Conservation (phyloP, 2,797 vertebrate species). For the Paguma larvata region DNA sequence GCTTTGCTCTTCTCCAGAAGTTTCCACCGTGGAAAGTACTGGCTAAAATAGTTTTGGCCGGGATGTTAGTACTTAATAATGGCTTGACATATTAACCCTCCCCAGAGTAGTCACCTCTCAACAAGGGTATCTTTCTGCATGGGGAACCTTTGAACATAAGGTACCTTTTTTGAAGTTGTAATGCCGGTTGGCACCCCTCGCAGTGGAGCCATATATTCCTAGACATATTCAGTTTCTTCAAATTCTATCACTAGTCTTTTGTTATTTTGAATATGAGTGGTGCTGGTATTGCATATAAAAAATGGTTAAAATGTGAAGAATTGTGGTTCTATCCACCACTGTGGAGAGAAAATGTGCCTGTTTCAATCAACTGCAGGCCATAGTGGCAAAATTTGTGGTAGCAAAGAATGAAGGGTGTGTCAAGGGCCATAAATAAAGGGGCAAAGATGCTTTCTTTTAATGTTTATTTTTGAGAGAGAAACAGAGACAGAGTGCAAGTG, state of each 20-base stretch:
- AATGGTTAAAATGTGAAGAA: background rate
- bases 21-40: background rate
- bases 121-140: background rate
- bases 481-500: too few relatives aligned
- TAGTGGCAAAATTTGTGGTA: background rate
- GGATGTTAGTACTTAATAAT: background rate
- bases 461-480: too few relatives aligned
- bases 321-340: background rate
- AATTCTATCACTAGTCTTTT: background rate
- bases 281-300: background rate
- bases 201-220: background rate
- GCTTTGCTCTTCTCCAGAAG: background rate
- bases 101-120: background rate
- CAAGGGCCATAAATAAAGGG: background rate
- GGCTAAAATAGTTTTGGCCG: background rate
- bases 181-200: background rate
- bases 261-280: background rate
- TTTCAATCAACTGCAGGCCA: background rate
- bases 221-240: background rate
- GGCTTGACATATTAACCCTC: background rate
- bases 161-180: constrained; percentile 9
- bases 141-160: background rate
- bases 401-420: background rate
- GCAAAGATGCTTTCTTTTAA: background rate
- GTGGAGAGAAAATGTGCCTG: background rate